Conservation (phyloP, 2,888 invertebrate species). For the Alloscopus bannaensis region DNA sequence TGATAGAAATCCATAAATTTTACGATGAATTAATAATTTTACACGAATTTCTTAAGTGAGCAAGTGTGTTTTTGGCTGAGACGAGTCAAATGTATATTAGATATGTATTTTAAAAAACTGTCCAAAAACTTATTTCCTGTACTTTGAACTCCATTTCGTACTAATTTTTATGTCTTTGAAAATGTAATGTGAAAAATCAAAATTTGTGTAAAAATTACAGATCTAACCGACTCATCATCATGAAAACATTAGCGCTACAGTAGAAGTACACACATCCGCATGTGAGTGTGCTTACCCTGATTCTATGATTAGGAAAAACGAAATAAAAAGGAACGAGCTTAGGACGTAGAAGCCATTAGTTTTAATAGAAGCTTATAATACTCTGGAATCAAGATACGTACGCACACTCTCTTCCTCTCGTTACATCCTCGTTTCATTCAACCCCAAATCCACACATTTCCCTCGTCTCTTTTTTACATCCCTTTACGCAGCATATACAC, state of each 20-base stretch:
- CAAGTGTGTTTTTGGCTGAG: background rate
- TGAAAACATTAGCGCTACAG: background rate
- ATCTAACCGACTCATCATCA: background rate
- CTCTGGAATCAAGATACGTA: background rate
- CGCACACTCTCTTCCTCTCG: too few relatives aligned
- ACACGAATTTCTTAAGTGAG: conserved; percentile 7
- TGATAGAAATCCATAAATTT: conserved; percentile 18
- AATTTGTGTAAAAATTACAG: background rate
- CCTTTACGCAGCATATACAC: too few relatives aligned
- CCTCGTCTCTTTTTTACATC: too few relatives aligned
- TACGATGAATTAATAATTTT: too few relatives aligned
- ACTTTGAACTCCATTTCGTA: background rate
- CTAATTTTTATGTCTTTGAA: background rate
- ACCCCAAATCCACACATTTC: too few relatives aligned
- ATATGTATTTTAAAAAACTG: background rate
- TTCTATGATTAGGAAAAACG: background rate
- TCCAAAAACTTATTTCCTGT: background rate
- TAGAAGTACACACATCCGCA: background rate
- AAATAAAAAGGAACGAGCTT: background rate
- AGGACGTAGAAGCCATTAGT: background rate
- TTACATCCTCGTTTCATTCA: too few relatives aligned
- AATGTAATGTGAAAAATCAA: background rate
- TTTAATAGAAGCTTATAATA: background rate
- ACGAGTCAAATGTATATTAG: background rate
- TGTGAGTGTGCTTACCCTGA: too few relatives aligned